Conservation (phyloP, 2,797 vertebrate species). For the Aplochiton taeniatus region DNA sequence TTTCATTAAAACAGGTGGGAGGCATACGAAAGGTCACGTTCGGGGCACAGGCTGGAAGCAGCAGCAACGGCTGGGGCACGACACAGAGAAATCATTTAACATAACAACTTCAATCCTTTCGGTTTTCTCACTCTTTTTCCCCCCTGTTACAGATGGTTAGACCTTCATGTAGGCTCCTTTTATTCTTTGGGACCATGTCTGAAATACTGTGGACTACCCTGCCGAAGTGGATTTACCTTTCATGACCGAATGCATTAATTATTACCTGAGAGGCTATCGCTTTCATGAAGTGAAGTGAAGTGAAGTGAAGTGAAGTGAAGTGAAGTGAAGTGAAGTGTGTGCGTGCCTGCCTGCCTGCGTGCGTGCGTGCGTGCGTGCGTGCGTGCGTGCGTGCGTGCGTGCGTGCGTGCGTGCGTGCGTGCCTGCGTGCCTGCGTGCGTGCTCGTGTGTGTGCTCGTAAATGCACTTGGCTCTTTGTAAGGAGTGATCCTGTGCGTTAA, state of each 20-base stretch:
- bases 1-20: constrained; percentile 61
- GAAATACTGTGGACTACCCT: constrained; percentile 49
- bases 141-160: background rate
- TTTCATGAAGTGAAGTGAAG: too few species aligned
- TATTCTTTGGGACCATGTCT: constrained; percentile 43
- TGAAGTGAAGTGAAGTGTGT: too few species aligned
- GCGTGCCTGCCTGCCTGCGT: too few species aligned
- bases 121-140: constrained; percentile 5
- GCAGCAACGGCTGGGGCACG: constrained; percentile 33
- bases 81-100: constrained; percentile 51
- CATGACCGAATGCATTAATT: constrained; percentile 30
- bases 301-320: too few species aligned
- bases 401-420: too few species aligned
- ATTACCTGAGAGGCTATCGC: constrained; percentile 32
- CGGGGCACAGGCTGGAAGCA: constrained; percentile 31
- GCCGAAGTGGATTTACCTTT: constrained; percentile 48
- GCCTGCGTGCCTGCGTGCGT: too few species aligned
- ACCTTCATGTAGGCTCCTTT: constrained; percentile 37
- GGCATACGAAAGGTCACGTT: constrained; percentile 49
- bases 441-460: constrained; percentile 42
- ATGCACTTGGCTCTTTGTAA: constrained; percentile 28
- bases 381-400: too few species aligned
- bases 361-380: too few species aligned
- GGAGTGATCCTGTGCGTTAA: constrained; percentile 39
- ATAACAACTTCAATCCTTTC: constrained; percentile 29